phyloP scores from a whole-genome alignment of 2,797 vertebrate species.

The Nannoperca obscura region DNA sequence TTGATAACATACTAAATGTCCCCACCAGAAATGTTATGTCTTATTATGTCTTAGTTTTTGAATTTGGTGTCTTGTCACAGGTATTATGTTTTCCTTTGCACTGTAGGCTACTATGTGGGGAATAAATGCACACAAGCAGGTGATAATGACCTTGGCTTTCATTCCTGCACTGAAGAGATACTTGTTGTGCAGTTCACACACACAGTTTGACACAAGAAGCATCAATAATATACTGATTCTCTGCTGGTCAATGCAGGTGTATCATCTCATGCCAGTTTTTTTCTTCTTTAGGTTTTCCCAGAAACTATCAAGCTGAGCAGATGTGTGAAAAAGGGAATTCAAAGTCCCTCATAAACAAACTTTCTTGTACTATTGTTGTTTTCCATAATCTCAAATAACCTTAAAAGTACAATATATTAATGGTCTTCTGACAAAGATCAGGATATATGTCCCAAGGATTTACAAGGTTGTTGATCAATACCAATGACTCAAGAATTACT shows the following conservation, averaged over 20 bases:
- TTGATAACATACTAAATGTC: not conserved
- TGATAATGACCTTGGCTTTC: conserved; percentile 30
- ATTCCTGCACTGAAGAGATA: conserved; percentile 12
- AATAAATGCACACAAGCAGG: not conserved
- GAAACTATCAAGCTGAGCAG: conserved; percentile 37
- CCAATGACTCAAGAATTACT: conserved; percentile 39
- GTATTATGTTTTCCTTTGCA: not conserved
- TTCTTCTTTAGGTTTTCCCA: conserved; percentile 38
- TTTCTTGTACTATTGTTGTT: not conserved
- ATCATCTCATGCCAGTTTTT: conserved; percentile 49
- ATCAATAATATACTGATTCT: conserved; percentile 59
- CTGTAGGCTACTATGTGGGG: not conserved
- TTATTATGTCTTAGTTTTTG: not conserved
- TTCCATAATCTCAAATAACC: conserved; percentile 3
- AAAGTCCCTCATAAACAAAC: not conserved
- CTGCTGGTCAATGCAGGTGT: conserved; percentile 41
- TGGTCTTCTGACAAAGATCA: conserved; percentile 11
- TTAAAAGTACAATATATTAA: conserved; percentile 11
- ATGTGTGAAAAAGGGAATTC: conserved; percentile 3
- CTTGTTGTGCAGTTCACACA: conserved; percentile 58
- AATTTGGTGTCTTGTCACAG: not conserved
- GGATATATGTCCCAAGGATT: conserved; percentile 47
- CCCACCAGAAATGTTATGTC: too few relatives aligned
- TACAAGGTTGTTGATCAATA: conserved; percentile 53
- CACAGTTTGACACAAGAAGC: conserved; percentile 25